Percentiles rank a stretch among this genome's conserved stretches.
Conservation (phyloP, 1,140 invertebrate genomes). For the Oryzaephilus surinamensis region DNA sequence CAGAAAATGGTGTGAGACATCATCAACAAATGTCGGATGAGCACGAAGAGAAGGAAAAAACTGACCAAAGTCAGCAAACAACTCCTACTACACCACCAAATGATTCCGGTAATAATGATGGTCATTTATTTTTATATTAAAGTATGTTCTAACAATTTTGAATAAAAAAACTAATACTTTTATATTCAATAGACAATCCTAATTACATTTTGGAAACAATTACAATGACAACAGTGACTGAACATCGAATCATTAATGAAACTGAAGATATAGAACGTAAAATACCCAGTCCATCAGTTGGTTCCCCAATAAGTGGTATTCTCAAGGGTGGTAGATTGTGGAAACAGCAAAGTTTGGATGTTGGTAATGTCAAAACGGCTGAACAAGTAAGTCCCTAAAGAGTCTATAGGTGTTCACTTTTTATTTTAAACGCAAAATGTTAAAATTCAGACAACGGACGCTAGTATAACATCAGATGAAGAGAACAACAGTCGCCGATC, state of each 20-base stretch:
- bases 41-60: slow-evolving; percentile 29
- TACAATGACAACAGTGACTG: slow-evolving; percentile 57
- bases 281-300: slow-evolving; percentile 23
- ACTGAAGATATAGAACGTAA: slow-evolving; percentile 15
- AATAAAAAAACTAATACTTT: neutral
- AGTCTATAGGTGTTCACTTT: too few relatives aligned
- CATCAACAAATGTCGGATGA: slow-evolving; percentile 21
- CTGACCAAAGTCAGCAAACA: slow-evolving; percentile 36
- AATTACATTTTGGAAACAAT: slow-evolving; percentile 57
- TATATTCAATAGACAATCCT: too few relatives aligned
- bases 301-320: slow-evolving; percentile 46
- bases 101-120: slow-evolving; percentile 27
- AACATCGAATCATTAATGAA: slow-evolving; percentile 38
- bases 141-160: slow-evolving; percentile 9
- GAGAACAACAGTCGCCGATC: slow-evolving; percentile 39
- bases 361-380: slow-evolving; percentile 12
- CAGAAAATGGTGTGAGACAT: slow-evolving; percentile 18
- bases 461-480: slow-evolving; percentile 36
- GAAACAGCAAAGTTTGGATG: slow-evolving; percentile 41
- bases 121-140: slow-evolving; percentile 4
- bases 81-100: slow-evolving; percentile 34
- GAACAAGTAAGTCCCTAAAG: slow-evolving; percentile 1
- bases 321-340: slow-evolving; percentile 52
- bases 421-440: neutral
- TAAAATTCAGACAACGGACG: slow-evolving; percentile 23